Evolutionary conservation across 2,888 invertebrate genomes (phyloP).

Genomic region (Pseudoips prasinana): DNA sequence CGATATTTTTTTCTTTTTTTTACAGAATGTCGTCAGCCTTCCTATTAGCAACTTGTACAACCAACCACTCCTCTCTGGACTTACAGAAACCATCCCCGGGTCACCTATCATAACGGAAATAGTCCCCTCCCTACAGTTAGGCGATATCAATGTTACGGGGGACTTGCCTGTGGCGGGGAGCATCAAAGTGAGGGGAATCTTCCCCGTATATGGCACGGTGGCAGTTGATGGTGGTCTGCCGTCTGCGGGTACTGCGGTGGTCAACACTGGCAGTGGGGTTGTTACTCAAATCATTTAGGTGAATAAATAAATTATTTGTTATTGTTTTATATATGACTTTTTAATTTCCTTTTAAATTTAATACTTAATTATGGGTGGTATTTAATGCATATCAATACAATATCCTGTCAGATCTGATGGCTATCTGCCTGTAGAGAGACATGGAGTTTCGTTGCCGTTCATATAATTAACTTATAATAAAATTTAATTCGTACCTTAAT

Average conservation of each 20-base stretch:
- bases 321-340: constrained; percentile 1
- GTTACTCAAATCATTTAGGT: constrained; percentile 18
- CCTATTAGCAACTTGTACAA: constrained; percentile 23
- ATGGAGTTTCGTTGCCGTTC: no score
- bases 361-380: no score
- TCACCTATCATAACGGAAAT: constrained; percentile 58
- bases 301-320: constrained; percentile 20
- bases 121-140: constrained; percentile 55
- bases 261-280: constrained; percentile 45
- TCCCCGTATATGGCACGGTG: constrained; percentile 65
- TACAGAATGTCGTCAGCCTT: constrained; percentile 29
- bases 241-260: constrained; percentile 54
- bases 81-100: constrained; percentile 36
- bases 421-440: no score
- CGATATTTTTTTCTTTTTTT: no score
- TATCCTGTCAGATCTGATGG: no score
- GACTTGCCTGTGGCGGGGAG: constrained; percentile 61
- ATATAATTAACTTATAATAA: no score
- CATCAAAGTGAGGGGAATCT: constrained; percentile 60
- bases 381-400: no score
- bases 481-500: no score
- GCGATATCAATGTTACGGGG: constrained; percentile 55
- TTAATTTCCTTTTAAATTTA: neutral
- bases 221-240: constrained; percentile 59
- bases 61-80: constrained; percentile 1